Base-by-base conservation (phyloP, 2,888 invertebrate species). In the Melinaea menophilus region DNA sequence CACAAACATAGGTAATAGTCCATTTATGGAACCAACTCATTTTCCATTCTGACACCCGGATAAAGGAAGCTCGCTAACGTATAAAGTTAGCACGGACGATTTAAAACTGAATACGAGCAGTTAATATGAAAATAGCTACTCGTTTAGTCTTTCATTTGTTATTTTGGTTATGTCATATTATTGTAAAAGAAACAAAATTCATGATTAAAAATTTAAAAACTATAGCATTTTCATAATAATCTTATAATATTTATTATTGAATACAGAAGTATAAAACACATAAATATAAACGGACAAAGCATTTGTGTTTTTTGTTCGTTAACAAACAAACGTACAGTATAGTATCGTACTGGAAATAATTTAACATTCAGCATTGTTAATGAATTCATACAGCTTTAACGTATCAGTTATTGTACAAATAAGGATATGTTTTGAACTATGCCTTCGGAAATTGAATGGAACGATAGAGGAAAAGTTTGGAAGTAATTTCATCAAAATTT, bases 401-500 rank as follows among this genome's bases (percentile, higher is more conserved):
- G 73, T 77, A 75, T 68, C 69, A 75, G 78, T 77, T 79, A 80
- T 80, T 77, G 79, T 68, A 77, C 73, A 79, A 79, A 73, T 73
- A 80, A 81, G 79, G 80, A 78, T 79, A 77, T 78, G 79, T 81
- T 81, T 73, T 73, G 77, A 85, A 86, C 85, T 87, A 86, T 84
- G 82, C 80, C 80, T 82, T 78, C 76, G 79, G 78, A 85, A 83
- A 86, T 85, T 79, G 79, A 83, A 84, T 83, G 81, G 77, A 73
- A 68, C 76, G 81, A 80, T 85, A 80, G 82, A 75, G 84, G 84
- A 85, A 88, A 88, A 89, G 84, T 88, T 89, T 75, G 80, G 80
- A 84, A 86, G 88, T 85, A 84, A 88, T 89, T 87, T 83, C 81
- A 80, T 89, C 84, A 88, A 89, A 88, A 86, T 89, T 88, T 89